phyloP scores from a whole-genome alignment of 1,140 invertebrate genomes.

The Trinorchestia longiramus region DNA sequence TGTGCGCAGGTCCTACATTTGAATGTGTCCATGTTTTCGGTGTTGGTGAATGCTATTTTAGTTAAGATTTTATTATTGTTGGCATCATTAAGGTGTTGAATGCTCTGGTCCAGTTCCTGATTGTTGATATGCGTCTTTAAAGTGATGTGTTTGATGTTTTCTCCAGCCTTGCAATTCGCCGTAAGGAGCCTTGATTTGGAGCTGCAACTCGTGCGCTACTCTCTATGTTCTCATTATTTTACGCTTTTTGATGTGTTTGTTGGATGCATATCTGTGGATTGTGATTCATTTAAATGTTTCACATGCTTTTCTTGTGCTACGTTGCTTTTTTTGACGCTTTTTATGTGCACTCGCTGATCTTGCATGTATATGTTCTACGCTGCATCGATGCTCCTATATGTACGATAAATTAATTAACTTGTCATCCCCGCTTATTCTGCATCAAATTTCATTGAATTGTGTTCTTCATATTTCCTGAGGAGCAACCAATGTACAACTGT shows the following conservation, averaged over 20 bases:
- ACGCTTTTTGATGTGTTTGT: background rate
- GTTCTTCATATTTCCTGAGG: no score
- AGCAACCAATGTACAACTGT: no score
- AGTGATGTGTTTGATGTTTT: background rate
- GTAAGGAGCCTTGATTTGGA: background rate
- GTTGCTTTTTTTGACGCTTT: no score
- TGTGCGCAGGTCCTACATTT: background rate
- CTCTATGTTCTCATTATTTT: background rate
- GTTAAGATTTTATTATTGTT: background rate
- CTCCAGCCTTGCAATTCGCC: background rate
- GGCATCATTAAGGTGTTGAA: background rate
- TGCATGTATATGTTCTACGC: no score
- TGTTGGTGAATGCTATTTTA: background rate
- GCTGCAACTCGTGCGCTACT: background rate
- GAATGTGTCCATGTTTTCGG: background rate
- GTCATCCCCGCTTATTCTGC: no score
- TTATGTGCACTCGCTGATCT: no score
- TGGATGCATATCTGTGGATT: background rate
- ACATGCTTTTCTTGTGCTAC: background rate
- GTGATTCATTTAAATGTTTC: background rate
- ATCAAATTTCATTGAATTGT: no score
- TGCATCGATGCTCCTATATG: no score
- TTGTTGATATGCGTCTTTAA: background rate
- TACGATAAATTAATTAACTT: no score
- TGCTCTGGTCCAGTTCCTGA: background rate